Conservation (phyloP, 1,140 invertebrate species). For the Nasonia vitripennis region DNA sequence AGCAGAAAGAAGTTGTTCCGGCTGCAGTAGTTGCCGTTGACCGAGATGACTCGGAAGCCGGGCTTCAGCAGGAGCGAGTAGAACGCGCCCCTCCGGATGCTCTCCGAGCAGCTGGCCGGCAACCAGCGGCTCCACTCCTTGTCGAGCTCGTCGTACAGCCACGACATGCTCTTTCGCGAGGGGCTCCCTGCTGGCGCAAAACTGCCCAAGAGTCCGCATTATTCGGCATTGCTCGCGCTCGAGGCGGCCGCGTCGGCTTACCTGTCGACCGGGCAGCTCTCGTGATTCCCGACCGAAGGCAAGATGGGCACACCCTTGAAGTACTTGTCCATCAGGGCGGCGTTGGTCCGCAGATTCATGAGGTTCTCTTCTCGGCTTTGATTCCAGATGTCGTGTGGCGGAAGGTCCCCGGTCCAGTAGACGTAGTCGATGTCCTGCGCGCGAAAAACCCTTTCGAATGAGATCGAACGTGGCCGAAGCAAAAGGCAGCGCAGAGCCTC, state of each 20-base stretch:
- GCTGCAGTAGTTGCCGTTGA: conserved; percentile 97
- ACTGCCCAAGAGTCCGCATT: conserved; percentile 70
- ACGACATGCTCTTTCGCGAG: conserved; percentile 88
- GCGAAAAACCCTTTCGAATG: conserved; percentile 35
- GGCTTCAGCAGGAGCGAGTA: conserved; percentile 91
- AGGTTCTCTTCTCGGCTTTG: conserved; percentile 93
- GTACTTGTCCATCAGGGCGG: conserved; percentile 87
- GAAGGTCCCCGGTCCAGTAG: conserved; percentile 97
- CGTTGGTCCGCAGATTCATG: conserved; percentile 88
- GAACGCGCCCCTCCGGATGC: conserved; percentile 90
- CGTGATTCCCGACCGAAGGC: conserved; percentile 96
- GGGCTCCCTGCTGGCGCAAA: conserved; percentile 92
- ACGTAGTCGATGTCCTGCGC: conserved; percentile 95
- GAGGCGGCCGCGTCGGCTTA: too few species aligned
- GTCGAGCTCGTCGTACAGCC: conserved; percentile 94
- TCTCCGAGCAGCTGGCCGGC: conserved; percentile 87
- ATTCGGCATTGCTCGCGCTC: too few species aligned
- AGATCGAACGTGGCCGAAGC: too few species aligned
- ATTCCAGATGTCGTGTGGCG: conserved; percentile 99
- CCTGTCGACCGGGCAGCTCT: conserved; percentile 96
- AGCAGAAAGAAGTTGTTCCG: conserved; percentile 98
- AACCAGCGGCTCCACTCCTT: conserved; percentile 91
- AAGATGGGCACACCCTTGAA: conserved; percentile 95
- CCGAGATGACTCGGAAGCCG: conserved; percentile 90
- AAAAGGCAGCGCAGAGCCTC: neutral